Percentiles rank a stretch among this genome's conserved stretches.
These are phyloP conservation scores for Arctopsyche grandis DNA, from an alignment of 1,140 invertebrate species.

Conservation along the genomic window DNA sequence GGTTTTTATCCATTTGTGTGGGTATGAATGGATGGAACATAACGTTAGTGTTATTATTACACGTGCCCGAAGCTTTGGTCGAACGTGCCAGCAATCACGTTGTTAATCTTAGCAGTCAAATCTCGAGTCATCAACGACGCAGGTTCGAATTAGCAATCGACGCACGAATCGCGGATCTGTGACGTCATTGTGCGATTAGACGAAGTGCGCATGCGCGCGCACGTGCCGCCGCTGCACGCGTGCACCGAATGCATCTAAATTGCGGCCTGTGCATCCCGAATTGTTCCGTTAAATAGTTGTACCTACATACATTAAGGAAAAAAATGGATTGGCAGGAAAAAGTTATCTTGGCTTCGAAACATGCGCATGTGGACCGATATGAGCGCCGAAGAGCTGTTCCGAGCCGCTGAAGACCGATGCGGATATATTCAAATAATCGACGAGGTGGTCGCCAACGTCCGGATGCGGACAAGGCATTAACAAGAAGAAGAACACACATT, in stretches of 20 bases:
- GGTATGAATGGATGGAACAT: too few species aligned
- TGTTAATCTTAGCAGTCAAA: conserved; percentile 23
- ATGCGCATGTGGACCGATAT: too few species aligned
- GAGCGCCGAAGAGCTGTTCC: too few species aligned
- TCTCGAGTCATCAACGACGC: conserved; percentile 9
- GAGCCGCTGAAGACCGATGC: too few species aligned
- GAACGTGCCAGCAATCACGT: conserved; percentile 31
- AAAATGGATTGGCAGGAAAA: too few species aligned
- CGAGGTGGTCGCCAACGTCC: too few species aligned
- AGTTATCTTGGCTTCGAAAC: too few species aligned
- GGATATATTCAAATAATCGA: too few species aligned
- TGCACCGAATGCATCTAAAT: not conserved
- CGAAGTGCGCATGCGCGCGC: not conserved
- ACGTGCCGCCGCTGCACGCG: not conserved
- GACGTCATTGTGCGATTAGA: conserved; percentile 16
- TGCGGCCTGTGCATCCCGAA: not conserved
- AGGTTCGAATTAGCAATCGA: conserved; percentile 17
- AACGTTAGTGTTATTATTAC: not conserved
- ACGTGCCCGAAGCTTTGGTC: not conserved
- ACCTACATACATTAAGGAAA: too few species aligned
- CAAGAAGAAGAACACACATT: too few species aligned
- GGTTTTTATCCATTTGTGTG: too few species aligned
- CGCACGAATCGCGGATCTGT: conserved; percentile 12
- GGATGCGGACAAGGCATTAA: too few species aligned
- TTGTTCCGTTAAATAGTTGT: not conserved